phyloP scores from a whole-genome alignment of 2,113 vertebrate species.

The Odocoileus virginianus region DNA sequence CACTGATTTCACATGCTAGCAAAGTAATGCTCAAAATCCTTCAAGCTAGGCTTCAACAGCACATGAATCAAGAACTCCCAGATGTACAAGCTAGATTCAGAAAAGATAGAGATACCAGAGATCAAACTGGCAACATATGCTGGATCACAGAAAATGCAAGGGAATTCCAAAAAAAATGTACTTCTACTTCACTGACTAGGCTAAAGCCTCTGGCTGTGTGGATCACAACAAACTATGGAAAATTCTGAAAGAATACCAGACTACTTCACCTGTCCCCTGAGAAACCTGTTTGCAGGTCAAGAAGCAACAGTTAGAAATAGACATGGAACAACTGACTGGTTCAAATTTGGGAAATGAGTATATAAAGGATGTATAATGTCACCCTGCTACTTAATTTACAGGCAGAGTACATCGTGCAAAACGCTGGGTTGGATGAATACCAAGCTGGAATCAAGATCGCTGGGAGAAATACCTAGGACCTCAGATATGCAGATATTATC shows the following conservation, averaged over 20 bases:
- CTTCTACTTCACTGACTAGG: not conserved
- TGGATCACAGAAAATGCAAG: not conserved
- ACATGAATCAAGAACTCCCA: not conserved
- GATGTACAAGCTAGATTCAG: not conserved
- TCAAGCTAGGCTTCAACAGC: not conserved
- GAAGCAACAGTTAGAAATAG: not conserved
- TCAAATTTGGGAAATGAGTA: not conserved
- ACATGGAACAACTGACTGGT: not conserved
- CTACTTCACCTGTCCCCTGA: not conserved
- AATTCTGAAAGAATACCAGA: not conserved
- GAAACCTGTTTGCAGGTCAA: not conserved
- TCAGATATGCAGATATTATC: not conserved
- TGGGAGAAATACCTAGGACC: not conserved
- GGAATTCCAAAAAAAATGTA: not conserved
- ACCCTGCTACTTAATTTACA: not conserved
- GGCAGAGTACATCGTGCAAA: not conserved
- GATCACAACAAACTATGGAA: not conserved
- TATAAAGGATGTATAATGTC: not conserved
- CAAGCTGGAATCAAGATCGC: not conserved
- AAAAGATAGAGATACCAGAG: not conserved
- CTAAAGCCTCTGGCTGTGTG: not conserved
- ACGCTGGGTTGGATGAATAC: not conserved
- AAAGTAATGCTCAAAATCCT: not conserved
- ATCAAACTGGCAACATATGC: not conserved
- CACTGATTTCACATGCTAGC: not conserved